These are phyloP conservation scores for Larimichthys crocea DNA, from an alignment of 2,113 vertebrate species.

Conservation along the genomic window DNA sequence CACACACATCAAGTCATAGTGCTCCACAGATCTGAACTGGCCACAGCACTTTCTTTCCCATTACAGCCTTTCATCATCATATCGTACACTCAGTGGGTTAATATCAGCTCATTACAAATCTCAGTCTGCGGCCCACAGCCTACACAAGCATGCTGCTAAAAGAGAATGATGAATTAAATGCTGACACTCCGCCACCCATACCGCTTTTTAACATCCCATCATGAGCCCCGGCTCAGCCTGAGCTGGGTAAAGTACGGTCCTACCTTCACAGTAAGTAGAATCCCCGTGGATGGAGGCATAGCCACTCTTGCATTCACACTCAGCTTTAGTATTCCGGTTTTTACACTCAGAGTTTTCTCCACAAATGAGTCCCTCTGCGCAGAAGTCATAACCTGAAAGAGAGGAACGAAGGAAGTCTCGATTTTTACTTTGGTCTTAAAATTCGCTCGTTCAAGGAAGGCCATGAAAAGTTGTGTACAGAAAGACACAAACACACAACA, in stretches of 20 bases:
- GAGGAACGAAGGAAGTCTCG: slow-evolving; percentile 36
- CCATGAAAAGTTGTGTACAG: slow-evolving; percentile 21
- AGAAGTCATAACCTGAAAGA: slow-evolving; percentile 94
- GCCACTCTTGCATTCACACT: slow-evolving; percentile 93
- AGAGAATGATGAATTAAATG: slow-evolving; percentile 4
- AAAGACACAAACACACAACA: slow-evolving; percentile 2
- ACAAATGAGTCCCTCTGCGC: slow-evolving; percentile 92
- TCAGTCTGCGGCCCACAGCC: neutral
- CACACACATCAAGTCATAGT: neutral
- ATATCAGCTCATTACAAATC: slow-evolving; percentile 16
- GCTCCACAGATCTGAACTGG: neutral
- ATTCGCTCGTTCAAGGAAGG: slow-evolving; percentile 28
- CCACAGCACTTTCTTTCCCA: neutral
- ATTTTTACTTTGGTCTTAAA: slow-evolving; percentile 53
- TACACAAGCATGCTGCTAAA: slow-evolving; percentile 9
- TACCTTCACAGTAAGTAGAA: slow-evolving; percentile 95
- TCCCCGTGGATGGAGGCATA: slow-evolving; percentile 91
- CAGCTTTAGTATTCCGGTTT: slow-evolving; percentile 93
- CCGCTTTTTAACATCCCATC: neutral
- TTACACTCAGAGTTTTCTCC: slow-evolving; percentile 95
- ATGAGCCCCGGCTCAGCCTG: neutral
- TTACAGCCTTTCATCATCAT: slow-evolving; percentile 10
- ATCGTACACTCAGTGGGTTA: neutral
- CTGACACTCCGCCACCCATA: neutral
- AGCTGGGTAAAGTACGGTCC: slow-evolving; percentile 41